phyloP scores from a whole-genome alignment of 2,113 vertebrate species.

The Perognathus longimembris region DNA sequence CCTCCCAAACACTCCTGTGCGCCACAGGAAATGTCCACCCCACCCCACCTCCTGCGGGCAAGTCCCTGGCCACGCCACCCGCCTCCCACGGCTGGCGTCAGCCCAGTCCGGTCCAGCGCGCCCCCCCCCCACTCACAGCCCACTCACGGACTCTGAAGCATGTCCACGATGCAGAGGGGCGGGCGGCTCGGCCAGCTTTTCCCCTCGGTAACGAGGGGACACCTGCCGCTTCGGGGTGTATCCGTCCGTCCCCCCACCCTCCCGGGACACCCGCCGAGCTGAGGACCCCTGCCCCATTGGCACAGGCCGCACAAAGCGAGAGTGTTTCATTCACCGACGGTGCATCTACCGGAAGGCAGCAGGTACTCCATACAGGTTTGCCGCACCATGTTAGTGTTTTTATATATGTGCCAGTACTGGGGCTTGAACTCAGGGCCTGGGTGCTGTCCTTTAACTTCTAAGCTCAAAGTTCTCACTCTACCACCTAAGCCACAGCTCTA shows the following conservation, averaged over 20 bases:
- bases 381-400: too few relatives aligned
- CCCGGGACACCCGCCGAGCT: background rate
- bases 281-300: background rate
- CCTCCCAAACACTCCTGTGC: constrained; percentile 78
- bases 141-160: background rate
- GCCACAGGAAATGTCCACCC: constrained; percentile 23
- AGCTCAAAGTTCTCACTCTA: too few relatives aligned
- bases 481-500: too few relatives aligned
- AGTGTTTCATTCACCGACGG: background rate
- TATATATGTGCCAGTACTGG: too few relatives aligned
- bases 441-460: too few relatives aligned
- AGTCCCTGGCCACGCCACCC: too few relatives aligned
- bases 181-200: background rate
- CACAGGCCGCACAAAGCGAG: background rate
- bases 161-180: background rate
- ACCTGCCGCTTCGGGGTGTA: background rate
- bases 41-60: constrained; percentile 71
- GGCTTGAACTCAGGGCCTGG: too few relatives aligned
- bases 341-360: background rate
- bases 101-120: background rate
- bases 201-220: background rate
- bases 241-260: background rate
- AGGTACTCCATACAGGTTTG: background rate
- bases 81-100: too few relatives aligned
- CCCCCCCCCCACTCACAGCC: fast-evolving